These are phyloP conservation scores for Lapara coniferarum DNA, from an alignment of 2,888 invertebrate species.

Conservation along the genomic window DNA sequence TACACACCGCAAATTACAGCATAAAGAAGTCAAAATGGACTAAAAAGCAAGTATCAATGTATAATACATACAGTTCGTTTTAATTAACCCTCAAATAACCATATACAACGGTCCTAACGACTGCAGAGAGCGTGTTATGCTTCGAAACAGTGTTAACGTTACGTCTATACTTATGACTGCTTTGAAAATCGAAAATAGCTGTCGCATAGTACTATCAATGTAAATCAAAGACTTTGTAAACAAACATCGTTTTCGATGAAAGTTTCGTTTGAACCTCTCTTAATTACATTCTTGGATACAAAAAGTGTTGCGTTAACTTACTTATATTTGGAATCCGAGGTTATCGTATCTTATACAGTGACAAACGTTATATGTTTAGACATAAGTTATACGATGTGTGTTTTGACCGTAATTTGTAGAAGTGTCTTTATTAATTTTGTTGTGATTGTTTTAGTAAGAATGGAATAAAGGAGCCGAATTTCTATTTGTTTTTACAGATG, in stretches of 20 bases:
- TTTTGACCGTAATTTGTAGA: too few species aligned
- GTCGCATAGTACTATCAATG: conserved; percentile 23
- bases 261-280: conserved; percentile 3
- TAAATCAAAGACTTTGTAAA: conserved; percentile 28
- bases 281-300: conserved; percentile 24
- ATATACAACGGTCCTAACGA: conserved; percentile 20
- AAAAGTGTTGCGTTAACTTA: conserved; percentile 12
- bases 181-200: conserved; percentile 26
- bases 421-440: too few species aligned
- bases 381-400: background rate
- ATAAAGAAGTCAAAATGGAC: background rate
- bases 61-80: conserved; percentile 10
- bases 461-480: too few species aligned
- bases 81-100: conserved; percentile 19
- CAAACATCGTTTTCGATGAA: conserved; percentile 22
- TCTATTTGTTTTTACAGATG: too few species aligned
- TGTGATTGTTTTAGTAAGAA: too few species aligned
- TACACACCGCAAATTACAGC: too few species aligned
- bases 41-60: background rate
- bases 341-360: background rate
- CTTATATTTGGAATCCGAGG: background rate
- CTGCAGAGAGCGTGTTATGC: conserved; percentile 9
- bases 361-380: background rate
- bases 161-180: conserved; percentile 25
- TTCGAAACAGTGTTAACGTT: conserved; percentile 22